These are phyloP conservation scores for Poliocrania exsul DNA, from an alignment of 2,797 vertebrate species.

Conservation along the genomic window DNA sequence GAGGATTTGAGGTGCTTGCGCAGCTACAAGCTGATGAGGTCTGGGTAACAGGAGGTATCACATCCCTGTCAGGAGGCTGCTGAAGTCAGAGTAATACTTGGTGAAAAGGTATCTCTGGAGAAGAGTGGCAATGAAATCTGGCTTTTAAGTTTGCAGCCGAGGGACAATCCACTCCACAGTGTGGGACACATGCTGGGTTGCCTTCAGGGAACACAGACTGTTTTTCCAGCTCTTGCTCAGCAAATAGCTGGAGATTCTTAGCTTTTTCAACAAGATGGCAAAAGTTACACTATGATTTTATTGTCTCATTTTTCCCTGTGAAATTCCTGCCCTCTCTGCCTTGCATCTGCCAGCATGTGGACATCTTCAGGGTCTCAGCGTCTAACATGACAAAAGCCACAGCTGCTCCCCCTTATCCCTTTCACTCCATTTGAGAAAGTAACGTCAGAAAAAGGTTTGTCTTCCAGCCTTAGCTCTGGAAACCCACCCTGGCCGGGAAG, in stretches of 20 bases:
- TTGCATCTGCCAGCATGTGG: background rate
- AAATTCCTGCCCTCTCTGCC: background rate
- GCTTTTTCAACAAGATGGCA: background rate
- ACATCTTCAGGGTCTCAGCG: background rate
- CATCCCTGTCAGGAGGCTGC: background rate
- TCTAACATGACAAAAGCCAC: background rate
- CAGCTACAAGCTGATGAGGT: background rate
- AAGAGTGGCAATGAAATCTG: background rate
- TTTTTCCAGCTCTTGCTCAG: background rate
- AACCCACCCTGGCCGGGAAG: background rate
- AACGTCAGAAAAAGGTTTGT: background rate
- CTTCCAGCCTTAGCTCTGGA: background rate
- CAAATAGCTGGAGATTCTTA: background rate
- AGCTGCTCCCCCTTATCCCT: background rate
- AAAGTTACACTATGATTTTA: background rate
- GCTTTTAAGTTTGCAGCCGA: background rate
- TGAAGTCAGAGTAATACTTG: background rate
- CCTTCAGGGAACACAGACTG: background rate
- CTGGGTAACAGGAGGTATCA: background rate
- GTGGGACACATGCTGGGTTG: background rate
- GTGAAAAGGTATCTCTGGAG: background rate
- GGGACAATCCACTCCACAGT: accelerated
- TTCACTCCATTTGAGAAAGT: background rate
- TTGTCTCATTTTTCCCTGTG: background rate
- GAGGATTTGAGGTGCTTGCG: background rate